Evolutionary conservation across 2,888 invertebrate species (phyloP).

Genomic region (Tipula unca): DNA sequence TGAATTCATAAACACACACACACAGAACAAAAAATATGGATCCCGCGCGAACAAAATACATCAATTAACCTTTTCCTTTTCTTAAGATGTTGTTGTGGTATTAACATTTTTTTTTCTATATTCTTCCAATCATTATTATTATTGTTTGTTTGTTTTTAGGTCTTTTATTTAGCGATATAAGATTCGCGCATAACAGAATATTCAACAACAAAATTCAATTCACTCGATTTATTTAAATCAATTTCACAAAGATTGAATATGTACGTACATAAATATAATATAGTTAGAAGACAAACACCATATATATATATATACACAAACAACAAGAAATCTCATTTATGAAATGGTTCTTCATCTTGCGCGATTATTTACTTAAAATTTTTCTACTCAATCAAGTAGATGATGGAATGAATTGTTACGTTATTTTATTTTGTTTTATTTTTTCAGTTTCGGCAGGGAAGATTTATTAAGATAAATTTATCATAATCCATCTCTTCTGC

Average conservation of each 20-base stretch:
- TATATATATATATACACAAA: too few relatives aligned
- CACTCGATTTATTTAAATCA: constrained; percentile 18
- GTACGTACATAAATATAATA: background rate
- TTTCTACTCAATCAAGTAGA: constrained; percentile 8
- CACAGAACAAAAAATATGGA: background rate
- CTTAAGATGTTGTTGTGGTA: background rate
- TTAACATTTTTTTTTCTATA: background rate
- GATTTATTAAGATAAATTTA: background rate
- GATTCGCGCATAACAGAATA: background rate
- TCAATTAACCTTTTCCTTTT: constrained; percentile 18
- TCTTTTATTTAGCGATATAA: background rate
- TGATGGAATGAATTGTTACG: background rate
- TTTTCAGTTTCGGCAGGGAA: background rate
- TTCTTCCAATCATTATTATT: background rate
- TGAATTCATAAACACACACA: background rate
- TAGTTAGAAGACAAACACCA: background rate
- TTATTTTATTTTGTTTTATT: background rate
- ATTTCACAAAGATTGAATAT: background rate
- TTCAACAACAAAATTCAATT: background rate
- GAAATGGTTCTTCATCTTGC: background rate
- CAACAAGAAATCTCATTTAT: background rate
- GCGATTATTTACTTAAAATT: background rate
- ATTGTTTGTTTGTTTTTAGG: background rate
- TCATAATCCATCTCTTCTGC: background rate
- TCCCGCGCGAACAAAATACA: constrained; percentile 17